Conservation (phyloP, 2,797 vertebrate genomes). For the Premnoplex brunnescens region DNA sequence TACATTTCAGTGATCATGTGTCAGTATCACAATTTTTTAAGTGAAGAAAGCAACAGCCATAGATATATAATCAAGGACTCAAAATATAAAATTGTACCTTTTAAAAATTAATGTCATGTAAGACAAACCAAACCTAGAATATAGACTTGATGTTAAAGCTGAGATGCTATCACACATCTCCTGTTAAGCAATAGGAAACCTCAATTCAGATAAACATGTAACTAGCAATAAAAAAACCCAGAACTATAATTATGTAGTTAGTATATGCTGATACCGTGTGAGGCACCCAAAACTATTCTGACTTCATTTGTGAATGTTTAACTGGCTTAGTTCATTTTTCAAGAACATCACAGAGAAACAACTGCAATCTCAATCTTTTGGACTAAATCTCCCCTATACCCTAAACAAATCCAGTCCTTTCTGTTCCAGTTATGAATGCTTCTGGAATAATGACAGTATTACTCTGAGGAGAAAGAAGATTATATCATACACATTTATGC, state of each 20-base stretch:
- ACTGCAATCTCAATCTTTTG: neutral
- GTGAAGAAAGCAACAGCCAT: neutral
- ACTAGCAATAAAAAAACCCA: neutral
- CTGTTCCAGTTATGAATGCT: neutral
- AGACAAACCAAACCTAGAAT: neutral
- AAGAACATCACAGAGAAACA: neutral
- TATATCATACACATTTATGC: neutral
- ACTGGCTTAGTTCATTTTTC: neutral
- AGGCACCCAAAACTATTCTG: neutral
- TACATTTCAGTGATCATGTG: neutral
- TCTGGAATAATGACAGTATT: neutral
- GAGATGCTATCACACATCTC: neutral
- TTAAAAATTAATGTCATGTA: neutral
- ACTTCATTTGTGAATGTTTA: neutral
- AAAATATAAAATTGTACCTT: neutral
- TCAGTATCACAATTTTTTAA: neutral
- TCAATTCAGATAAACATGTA: neutral
- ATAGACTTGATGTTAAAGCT: neutral
- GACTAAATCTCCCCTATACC: neutral
- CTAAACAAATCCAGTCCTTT: neutral
- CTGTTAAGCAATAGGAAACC: conserved; percentile 4
- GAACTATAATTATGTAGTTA: conserved; percentile 17
- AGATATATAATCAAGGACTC: neutral
- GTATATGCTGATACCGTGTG: neutral
- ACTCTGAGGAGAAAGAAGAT: neutral